phyloP scores from a whole-genome alignment of 2,113 vertebrate genomes.

The Natator depressus region DNA sequence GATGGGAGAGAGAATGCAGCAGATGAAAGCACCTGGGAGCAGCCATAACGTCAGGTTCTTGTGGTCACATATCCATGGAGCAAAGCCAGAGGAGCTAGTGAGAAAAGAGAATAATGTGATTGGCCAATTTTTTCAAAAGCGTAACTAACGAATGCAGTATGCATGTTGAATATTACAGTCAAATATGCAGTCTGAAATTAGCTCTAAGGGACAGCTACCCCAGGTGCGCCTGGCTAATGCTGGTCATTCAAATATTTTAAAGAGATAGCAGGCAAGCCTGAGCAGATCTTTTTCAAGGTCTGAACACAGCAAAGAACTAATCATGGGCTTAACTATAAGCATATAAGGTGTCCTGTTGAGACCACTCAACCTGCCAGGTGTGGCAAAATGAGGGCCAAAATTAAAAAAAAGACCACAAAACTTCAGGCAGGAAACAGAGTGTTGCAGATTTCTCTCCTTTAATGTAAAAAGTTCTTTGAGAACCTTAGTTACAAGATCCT shows the following conservation, averaged over 20 bases:
- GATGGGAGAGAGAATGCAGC: background rate
- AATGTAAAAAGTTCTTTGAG: background rate
- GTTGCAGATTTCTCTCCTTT: background rate
- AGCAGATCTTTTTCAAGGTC: background rate
- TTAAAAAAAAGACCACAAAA: background rate
- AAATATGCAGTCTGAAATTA: background rate
- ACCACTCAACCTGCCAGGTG: background rate
- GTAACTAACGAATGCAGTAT: background rate
- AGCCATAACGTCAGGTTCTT: background rate
- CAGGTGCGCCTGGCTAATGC: background rate
- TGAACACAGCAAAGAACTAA: background rate
- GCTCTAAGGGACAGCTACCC: background rate
- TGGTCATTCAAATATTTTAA: background rate
- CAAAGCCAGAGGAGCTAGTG: background rate
- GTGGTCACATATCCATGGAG: background rate
- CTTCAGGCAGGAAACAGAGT: background rate
- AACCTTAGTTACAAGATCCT: background rate
- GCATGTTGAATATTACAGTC: background rate
- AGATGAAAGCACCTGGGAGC: constrained; percentile 7
- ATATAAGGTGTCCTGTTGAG: background rate
- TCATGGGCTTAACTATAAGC: background rate
- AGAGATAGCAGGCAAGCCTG: background rate
- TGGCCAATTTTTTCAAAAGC: background rate
- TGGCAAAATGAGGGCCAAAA: rapidly evolving
- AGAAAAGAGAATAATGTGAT: background rate